Conservation (phyloP, 2,113 vertebrate species). For the Astur gentilis region DNA sequence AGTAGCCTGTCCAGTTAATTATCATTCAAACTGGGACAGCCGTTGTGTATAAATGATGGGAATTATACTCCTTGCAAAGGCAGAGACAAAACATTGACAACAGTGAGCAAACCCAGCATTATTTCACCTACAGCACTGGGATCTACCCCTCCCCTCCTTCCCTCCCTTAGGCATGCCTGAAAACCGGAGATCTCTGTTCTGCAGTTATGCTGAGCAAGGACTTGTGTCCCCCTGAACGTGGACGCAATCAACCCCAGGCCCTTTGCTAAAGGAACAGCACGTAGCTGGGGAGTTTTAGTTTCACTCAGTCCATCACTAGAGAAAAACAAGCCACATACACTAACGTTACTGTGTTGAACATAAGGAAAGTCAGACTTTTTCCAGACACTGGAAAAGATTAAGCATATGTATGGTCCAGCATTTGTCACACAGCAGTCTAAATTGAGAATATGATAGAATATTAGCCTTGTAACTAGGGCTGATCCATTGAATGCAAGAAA, state of each 20-base stretch:
- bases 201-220: background rate
- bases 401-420: background rate
- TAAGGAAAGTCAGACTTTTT: background rate
- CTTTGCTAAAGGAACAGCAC: background rate
- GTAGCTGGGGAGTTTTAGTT: background rate
- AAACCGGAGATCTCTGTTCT: background rate
- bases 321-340: background rate
- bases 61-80: background rate
- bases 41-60: background rate
- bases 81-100: background rate
- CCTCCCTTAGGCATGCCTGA: background rate
- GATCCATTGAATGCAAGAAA: background rate
- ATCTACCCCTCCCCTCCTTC: background rate
- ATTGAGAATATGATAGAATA: background rate
- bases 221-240: background rate
- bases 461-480: background rate
- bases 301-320: background rate
- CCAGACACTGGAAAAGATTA: conserved; percentile 10
- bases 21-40: background rate
- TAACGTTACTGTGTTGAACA: background rate
- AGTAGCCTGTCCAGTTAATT: background rate
- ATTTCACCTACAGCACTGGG: background rate
- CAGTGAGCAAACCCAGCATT: background rate
- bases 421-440: background rate
- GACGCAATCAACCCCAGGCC: background rate